Base-by-base conservation (phyloP, 2,113 vertebrate species). In the Pogona vitticeps region DNA sequence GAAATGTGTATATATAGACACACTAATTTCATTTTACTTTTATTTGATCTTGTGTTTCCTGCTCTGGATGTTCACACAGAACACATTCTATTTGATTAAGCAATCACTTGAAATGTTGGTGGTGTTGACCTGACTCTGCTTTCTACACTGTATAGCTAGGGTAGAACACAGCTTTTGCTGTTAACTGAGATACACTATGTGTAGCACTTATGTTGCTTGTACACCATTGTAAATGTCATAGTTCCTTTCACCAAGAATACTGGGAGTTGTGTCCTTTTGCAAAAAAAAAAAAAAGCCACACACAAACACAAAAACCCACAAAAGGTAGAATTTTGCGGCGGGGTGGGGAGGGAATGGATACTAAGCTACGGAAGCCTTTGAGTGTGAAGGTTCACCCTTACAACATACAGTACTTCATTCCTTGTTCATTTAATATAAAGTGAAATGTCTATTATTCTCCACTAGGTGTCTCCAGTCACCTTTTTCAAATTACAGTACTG, bases 401-500 rank as follows among this genome's bases (percentile, higher is more conserved):
- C 59, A 7, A n/a, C 26, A 80, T 5, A 26, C 65, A 28, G 40
- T n/a, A 28, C 38, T 38, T 23, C 3, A 31, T 21, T 33, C 36
- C 12, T 1, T 15, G 40, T 2, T n/a, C 3, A n/a, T 52, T 61
- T 42, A 7, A 5, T 6, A 0, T 1, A 3, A 23, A 1, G 20
- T 78, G 56, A 71, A 9, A 2, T 70, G 7, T 0, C 20, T 0
- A 7, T 0, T 0, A 0, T 0, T 1, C 0, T 31, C 92, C 91
- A 79, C 87, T 4, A 91, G 90, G 13, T 26, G 89, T 58, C 86
- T 80, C 42, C 28, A 59, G 14, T 26, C 46, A 72, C 6, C 88
- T 86, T 38, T 40, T 63, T 14, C 6, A 80, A 86, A n/a, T 20
- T 21, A 28, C 23, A 38, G 75, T 73, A 72, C 31, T 20, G 20